Evolutionary conservation across 1,140 invertebrate genomes (phyloP).

Genomic region (Nephila pilipes): DNA sequence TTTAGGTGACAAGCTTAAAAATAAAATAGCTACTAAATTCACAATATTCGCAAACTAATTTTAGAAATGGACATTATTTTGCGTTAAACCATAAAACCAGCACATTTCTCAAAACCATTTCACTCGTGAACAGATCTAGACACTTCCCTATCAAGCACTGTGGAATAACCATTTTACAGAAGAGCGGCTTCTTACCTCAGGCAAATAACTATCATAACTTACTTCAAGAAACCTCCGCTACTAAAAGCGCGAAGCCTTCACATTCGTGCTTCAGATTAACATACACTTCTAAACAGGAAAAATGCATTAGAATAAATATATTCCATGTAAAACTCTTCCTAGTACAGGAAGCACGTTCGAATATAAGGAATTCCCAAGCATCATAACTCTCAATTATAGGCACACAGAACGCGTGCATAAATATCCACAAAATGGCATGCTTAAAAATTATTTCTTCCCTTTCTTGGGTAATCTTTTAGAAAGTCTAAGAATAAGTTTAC

Average conservation of each 20-base stretch:
- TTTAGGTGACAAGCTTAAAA: too few species aligned
- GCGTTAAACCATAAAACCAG: neutral
- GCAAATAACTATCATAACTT: too few species aligned
- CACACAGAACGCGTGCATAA: neutral
- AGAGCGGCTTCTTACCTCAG: neutral
- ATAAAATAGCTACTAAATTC: too few species aligned
- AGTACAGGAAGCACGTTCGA: neutral
- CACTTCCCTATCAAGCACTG: neutral
- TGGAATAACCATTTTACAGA: neutral
- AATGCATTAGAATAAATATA: conserved; percentile 8
- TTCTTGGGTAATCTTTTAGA: neutral
- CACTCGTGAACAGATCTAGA: neutral
- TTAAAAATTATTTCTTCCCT: neutral
- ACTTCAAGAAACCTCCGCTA: neutral
- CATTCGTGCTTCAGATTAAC: neutral
- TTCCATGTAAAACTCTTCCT: neutral
- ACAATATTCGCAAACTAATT: neutral
- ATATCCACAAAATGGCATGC: neutral
- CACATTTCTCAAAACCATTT: neutral
- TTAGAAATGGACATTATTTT: neutral
- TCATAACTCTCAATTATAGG: conserved; percentile 1
- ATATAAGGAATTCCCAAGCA: neutral
- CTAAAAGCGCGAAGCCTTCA: neutral
- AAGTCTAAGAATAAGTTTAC: too few species aligned
- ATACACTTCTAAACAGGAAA: neutral